Conservation (phyloP, 37 sponge, comb jelly and placozoan species). For the Beroe forskalii region DNA sequence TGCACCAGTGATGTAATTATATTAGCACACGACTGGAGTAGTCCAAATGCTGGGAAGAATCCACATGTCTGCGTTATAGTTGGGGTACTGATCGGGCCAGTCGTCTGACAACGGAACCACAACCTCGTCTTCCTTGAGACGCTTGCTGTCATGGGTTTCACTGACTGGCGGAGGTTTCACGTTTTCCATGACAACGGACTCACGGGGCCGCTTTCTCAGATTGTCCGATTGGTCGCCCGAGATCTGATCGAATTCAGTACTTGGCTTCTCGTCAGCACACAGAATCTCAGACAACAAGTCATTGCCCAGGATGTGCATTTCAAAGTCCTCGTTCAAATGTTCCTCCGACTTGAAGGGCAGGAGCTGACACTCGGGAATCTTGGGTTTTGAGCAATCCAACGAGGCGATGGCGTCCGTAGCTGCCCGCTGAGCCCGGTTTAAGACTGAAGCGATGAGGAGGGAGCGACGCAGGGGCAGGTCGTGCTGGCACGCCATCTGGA, state of each 20-base stretch:
- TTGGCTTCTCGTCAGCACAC: conserved; percentile 31
- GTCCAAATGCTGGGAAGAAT: conserved; percentile 3
- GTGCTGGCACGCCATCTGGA: conserved; percentile 42
- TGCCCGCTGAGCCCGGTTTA: conserved; percentile 36
- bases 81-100: conserved; percentile 27
- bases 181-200: neutral
- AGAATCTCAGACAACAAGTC: conserved; percentile 29
- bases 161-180: neutral
- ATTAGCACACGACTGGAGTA: conserved; percentile 53
- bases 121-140: conserved; percentile 21
- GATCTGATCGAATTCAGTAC: neutral
- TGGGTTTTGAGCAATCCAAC: conserved; percentile 35
- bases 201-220: conserved; percentile 18
- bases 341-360: neutral
- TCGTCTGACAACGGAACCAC: conserved; percentile 5
- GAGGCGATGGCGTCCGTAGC: conserved; percentile 48
- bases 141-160: conserved; percentile 38
- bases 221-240: neutral
- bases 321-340: conserved; percentile 3
- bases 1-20: no score
- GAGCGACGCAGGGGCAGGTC: conserved; percentile 40
- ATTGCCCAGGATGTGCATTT: conserved; percentile 46
- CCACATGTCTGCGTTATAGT: conserved; percentile 3
- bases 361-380: neutral
- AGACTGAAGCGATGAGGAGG: conserved; percentile 33